Percentiles rank a stretch among this genome's conserved stretches.
phyloP scores from a whole-genome alignment of 2,888 invertebrate genomes.

The Cartodere bifasciata region DNA sequence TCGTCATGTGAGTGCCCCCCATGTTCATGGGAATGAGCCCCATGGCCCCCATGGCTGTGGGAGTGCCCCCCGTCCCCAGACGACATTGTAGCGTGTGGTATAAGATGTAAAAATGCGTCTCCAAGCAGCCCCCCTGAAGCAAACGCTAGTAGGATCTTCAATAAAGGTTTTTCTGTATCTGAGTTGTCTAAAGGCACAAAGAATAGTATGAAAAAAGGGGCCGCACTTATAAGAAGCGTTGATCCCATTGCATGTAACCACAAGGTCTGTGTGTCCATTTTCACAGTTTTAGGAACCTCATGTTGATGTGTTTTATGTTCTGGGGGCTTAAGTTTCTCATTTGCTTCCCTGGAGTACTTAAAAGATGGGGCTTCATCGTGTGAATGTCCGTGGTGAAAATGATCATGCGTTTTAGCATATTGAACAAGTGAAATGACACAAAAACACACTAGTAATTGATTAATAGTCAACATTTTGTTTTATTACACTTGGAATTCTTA shows the following conservation, averaged over 20 bases:
- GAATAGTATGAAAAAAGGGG: constrained; percentile 86
- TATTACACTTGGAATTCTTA: too few relatives aligned
- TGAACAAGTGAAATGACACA: too few relatives aligned
- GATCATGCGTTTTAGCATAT: constrained; percentile 29
- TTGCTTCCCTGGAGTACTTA: constrained; percentile 69
- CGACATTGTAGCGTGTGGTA: constrained; percentile 82
- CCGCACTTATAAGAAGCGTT: constrained; percentile 86
- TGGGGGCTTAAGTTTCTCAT: constrained; percentile 20
- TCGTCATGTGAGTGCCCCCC: constrained; percentile 40
- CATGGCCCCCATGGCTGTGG: constrained; percentile 19
- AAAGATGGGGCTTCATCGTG: constrained; percentile 57
- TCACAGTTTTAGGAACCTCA: neutral
- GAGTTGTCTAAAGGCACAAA: constrained; percentile 85
- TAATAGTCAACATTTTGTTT: too few relatives aligned
- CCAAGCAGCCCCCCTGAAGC: constrained; percentile 93
- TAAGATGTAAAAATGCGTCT: constrained; percentile 96
- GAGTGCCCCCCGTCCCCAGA: constrained; percentile 34
- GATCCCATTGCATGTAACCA: constrained; percentile 81
- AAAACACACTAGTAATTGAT: too few relatives aligned
- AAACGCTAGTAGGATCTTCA: constrained; percentile 85
- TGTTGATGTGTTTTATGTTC: constrained; percentile 4
- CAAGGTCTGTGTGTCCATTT: constrained; percentile 27
- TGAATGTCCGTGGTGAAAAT: constrained; percentile 38
- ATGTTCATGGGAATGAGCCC: constrained; percentile 33
- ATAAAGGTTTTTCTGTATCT: constrained; percentile 67